Percentiles rank a stretch among this genome's conserved stretches.
Conservation (phyloP, 2,113 vertebrate species). For the Indicator indicator region DNA sequence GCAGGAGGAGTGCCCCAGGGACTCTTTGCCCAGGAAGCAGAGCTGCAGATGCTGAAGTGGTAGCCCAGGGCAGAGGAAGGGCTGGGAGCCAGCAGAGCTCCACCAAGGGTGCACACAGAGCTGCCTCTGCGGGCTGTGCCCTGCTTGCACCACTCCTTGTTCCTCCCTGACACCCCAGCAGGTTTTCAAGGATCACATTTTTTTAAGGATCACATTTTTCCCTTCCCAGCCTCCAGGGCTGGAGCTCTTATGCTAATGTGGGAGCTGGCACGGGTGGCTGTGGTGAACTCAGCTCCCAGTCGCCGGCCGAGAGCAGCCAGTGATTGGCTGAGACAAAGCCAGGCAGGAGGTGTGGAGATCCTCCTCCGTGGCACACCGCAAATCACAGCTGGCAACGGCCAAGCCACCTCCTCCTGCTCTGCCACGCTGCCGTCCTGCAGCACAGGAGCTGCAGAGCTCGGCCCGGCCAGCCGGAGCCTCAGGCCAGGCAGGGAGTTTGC, state of each 20-base stretch:
- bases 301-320: background rate
- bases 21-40: background rate
- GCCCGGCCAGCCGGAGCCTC: background rate
- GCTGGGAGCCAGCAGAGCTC: background rate
- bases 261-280: conserved; percentile 7
- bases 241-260: conserved; percentile 32
- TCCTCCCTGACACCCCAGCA: too few relatives aligned
- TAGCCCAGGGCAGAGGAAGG: background rate
- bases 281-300: background rate
- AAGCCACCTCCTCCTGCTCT: background rate
- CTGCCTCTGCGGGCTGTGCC: background rate
- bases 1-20: background rate
- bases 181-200: background rate
- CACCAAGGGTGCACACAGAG: background rate
- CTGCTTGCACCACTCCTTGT: too few relatives aligned
- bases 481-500: rapidly evolving
- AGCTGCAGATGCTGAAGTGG: background rate
- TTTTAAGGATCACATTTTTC: background rate
- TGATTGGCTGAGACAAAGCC: conserved; percentile 8
- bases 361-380: background rate
- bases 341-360: background rate
- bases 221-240: conserved; percentile 15
- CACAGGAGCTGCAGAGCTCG: background rate
- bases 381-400: background rate
- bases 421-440: background rate